Evolutionary conservation across 2,113 vertebrate genomes (phyloP), one percentile per base, ranked within the genome.

Genomic region (Stigmatopora nigra): DNA sequence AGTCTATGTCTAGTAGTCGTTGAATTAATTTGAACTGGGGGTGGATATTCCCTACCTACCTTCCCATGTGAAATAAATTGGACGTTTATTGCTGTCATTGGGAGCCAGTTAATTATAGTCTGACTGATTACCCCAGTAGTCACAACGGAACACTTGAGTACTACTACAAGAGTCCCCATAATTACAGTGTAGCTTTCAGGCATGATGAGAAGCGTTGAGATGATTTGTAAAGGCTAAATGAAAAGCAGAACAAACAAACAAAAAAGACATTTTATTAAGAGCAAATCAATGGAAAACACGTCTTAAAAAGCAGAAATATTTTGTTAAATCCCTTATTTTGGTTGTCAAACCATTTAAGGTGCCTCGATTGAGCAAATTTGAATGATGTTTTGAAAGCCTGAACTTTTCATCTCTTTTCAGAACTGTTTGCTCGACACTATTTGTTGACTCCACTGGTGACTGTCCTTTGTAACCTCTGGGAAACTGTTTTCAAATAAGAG

Each of bases 141-240:
- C 78, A 70, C 79, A 67, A 79, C 75, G 70, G 60, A 60, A 61
- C 72, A 68, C 73, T 75, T 72, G 38, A 75, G 78, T 75, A 84
- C 83, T 82, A 88, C 77, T 41, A 41, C 38, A 41, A 65, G 72
- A 86, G 74, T 81, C 77, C 78, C 73, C 72, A 74, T 88, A 88
- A 89, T 90, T 89, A 88, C 74, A 82, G 5, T 45, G 38, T 46
- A 45, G 84, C 69, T 85, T 88, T 88, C 80, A 88, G 88, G 88
- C 86, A 86, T 87, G 86, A 81, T 44, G 73, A 86, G 79, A 77
- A 87, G 82, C 71, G 77, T 86, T 69, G 71, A 80, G 81, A 78
- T 88, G 75, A 84, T 84, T 78, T 87, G 65, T 87, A 78, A 68
- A 61, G 72, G 76, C 75, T 86, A 69, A 65, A 61, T 55, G 67